Evolutionary conservation across 2,797 vertebrate genomes (phyloP).

Genomic region (Pipistrellus pygmaeus): DNA sequence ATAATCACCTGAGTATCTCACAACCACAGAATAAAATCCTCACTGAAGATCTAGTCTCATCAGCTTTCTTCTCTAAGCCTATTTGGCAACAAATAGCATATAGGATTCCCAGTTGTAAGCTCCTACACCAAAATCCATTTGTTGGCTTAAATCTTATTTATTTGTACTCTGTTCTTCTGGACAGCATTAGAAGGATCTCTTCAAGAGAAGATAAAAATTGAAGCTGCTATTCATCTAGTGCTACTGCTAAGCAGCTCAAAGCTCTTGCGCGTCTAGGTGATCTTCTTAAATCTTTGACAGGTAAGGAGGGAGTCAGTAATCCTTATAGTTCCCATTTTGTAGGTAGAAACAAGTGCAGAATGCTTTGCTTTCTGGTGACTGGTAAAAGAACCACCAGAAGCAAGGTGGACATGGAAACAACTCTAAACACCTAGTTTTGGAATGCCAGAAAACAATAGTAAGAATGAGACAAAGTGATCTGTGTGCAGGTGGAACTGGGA

Average conservation of each 20-base stretch:
- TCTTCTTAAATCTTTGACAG: slow-evolving; percentile 75
- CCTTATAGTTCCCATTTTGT: slow-evolving; percentile 78
- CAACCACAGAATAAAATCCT: slow-evolving; percentile 27
- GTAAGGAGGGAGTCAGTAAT: slow-evolving; percentile 79
- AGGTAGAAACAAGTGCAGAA: slow-evolving; percentile 65
- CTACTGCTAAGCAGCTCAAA: slow-evolving; percentile 75
- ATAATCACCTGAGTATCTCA: slow-evolving; percentile 9
- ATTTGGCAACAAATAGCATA: slow-evolving; percentile 47
- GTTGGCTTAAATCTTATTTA: slow-evolving; percentile 59
- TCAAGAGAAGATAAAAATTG: slow-evolving; percentile 77
- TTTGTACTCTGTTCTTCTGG: slow-evolving; percentile 78
- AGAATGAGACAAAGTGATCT: not conserved
- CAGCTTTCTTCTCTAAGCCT: slow-evolving; percentile 27
- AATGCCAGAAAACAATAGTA: not conserved
- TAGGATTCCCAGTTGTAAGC: slow-evolving; percentile 37
- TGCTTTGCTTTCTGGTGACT: slow-evolving; percentile 40
- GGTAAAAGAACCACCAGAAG: not conserved
- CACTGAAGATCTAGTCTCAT: not conserved
- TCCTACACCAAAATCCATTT: slow-evolving; percentile 41
- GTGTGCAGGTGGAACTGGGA: slow-evolving; percentile 25
- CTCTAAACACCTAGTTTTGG: not conserved
- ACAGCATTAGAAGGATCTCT: slow-evolving; percentile 73
- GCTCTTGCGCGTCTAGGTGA: slow-evolving; percentile 76
- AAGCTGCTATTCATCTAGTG: slow-evolving; percentile 72
- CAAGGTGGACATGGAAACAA: not conserved